phyloP scores from a whole-genome alignment of 2,113 vertebrate species.

The Hemibagrus wyckioides region DNA sequence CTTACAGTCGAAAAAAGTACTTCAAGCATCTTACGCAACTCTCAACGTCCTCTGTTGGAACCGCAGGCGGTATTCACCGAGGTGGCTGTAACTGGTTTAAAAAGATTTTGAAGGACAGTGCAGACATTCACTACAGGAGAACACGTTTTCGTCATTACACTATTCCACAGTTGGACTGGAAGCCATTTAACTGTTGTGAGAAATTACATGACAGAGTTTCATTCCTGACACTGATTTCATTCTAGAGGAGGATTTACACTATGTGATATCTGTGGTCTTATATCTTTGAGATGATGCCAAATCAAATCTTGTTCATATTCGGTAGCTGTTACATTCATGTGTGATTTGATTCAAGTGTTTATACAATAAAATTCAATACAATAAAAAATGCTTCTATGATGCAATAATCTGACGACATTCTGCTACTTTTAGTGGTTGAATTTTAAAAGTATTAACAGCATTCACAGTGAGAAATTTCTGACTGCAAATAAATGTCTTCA shows the following conservation, averaged over 20 bases:
- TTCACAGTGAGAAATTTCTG: background rate
- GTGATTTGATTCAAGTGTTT: background rate
- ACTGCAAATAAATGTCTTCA: background rate
- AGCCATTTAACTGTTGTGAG: background rate
- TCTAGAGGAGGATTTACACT: background rate
- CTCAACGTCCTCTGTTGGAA: background rate
- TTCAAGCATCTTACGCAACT: background rate
- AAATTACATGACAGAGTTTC: background rate
- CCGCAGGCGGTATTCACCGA: background rate
- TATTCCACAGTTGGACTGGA: background rate
- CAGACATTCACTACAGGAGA: background rate
- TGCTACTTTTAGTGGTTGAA: background rate
- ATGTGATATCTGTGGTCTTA: background rate
- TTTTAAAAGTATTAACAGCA: background rate
- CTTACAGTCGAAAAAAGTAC: background rate
- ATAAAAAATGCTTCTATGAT: background rate
- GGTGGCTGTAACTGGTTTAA: background rate
- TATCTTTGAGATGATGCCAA: background rate
- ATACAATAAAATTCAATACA: too few relatives aligned
- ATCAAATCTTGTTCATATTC: background rate
- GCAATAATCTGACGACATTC: background rate
- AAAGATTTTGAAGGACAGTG: constrained; percentile 16
- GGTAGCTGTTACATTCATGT: background rate
- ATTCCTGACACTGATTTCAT: background rate
- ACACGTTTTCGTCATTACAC: background rate